Conservation (phyloP, 2,797 vertebrate species). For the Cirrhinus mrigala region DNA sequence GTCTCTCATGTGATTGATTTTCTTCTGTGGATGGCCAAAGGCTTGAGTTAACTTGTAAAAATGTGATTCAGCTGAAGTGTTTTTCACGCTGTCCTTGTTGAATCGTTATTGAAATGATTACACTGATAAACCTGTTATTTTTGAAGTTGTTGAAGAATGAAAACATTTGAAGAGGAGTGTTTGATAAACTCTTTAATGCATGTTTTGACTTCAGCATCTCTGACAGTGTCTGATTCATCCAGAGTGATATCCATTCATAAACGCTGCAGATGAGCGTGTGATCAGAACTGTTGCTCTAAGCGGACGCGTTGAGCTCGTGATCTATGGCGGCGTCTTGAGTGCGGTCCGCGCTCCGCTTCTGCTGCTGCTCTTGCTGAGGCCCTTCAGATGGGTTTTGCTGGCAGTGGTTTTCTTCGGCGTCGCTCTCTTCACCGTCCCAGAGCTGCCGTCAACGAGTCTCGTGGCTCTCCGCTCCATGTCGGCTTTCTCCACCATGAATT, state of each 20-base stretch:
- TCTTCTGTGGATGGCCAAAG: neutral
- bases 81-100: neutral
- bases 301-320: too few relatives aligned
- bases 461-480: conserved; percentile 69
- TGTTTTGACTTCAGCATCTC: neutral
- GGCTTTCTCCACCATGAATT: conserved; percentile 80
- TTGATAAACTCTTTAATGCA: neutral
- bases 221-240: too few relatives aligned
- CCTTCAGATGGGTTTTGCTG: conserved; percentile 71
- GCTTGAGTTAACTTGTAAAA: neutral
- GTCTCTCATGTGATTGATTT: neutral
- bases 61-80: neutral
- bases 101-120: neutral
- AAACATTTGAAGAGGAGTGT: neutral
- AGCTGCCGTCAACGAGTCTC: conserved; percentile 61
- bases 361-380: conserved; percentile 63
- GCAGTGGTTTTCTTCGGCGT: conserved; percentile 60
- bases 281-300: too few relatives aligned
- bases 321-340: neutral
- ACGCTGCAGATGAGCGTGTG: neutral
- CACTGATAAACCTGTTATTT: neutral
- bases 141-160: neutral
- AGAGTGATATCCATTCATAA: neutral
- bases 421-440: conserved; percentile 52
- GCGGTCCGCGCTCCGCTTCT: neutral